These are phyloP conservation scores for Rhinichthys klamathensis DNA, from an alignment of 2,113 vertebrate species.

Conservation along the genomic window DNA sequence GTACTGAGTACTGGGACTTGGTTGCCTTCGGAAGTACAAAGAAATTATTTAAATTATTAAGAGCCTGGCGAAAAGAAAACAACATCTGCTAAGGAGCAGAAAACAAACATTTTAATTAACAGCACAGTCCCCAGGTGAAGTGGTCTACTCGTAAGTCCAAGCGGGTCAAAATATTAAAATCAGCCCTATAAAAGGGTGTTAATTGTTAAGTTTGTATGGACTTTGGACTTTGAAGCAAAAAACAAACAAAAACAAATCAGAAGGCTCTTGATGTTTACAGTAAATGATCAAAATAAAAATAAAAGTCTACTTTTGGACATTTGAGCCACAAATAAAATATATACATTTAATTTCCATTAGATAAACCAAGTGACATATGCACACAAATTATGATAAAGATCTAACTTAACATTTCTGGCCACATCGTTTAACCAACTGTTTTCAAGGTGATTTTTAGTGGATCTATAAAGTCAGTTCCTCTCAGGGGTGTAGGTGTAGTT, in stretches of 20 bases:
- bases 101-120: slow-evolving; percentile 8
- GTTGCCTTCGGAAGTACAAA: background rate
- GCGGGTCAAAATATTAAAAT: background rate
- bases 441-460: too few relatives aligned
- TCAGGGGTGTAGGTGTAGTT: too few relatives aligned
- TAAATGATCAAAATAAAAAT: background rate
- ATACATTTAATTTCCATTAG: too few relatives aligned
- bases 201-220: background rate
- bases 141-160: background rate
- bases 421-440: too few relatives aligned
- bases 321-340: too few relatives aligned
- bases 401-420: too few relatives aligned
- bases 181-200: background rate
- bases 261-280: background rate
- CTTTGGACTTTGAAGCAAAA: background rate
- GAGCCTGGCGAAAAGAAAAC: background rate
- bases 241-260: background rate
- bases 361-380: too few relatives aligned
- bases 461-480: too few relatives aligned
- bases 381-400: too few relatives aligned
- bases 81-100: slow-evolving; percentile 5
- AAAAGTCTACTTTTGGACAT: too few relatives aligned
- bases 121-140: slow-evolving; percentile 3
- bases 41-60: background rate
- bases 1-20: background rate